These are phyloP conservation scores for Hemicentrotus pulcherrimus DNA, from an alignment of 35 echinoderm and acorn worm genomes.

Conservation along the genomic window DNA sequence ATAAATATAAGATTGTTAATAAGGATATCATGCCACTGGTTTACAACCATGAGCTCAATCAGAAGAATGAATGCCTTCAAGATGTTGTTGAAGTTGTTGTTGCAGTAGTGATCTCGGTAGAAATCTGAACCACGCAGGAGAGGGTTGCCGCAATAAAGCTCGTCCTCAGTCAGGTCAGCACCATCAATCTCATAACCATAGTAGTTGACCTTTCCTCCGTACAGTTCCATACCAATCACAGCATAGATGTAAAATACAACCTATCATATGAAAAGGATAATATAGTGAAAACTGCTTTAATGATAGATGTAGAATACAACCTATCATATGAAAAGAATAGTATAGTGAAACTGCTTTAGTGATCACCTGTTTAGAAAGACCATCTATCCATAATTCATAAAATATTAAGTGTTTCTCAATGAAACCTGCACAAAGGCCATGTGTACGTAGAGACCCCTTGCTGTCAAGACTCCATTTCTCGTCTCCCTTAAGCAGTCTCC, in stretches of 20 bases:
- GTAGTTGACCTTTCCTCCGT: slow-evolving; percentile 60
- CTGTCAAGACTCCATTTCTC: too few relatives aligned
- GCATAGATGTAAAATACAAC: slow-evolving; percentile 94
- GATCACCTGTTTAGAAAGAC: not conserved
- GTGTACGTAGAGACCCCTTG: too few relatives aligned
- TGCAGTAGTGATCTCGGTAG: slow-evolving; percentile 90
- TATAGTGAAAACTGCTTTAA: too few relatives aligned
- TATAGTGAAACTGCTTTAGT: too few relatives aligned
- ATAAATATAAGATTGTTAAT: not conserved
- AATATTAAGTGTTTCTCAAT: too few relatives aligned
- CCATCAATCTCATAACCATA: slow-evolving; percentile 70
- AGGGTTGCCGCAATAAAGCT: slow-evolving; percentile 71
- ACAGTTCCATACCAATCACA: slow-evolving; percentile 92
- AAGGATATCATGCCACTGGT: slow-evolving; percentile 99
- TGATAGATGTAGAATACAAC: slow-evolving; percentile 87
- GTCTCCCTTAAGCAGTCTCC: too few relatives aligned
- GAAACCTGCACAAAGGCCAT: too few relatives aligned
- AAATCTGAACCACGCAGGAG: slow-evolving; percentile 77
- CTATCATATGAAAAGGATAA: slow-evolving; percentile 31
- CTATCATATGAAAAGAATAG: slow-evolving; percentile 27
- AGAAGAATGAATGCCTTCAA: slow-evolving; percentile 83
- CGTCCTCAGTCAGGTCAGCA: not conserved
- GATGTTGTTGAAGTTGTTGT: slow-evolving; percentile 98
- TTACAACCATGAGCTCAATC: slow-evolving; percentile 93
- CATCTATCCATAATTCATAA: too few relatives aligned